Percentiles rank a stretch among this genome's conserved stretches.
Conservation (phyloP, 2,888 invertebrate genomes). For the Heliothis peltigera region DNA sequence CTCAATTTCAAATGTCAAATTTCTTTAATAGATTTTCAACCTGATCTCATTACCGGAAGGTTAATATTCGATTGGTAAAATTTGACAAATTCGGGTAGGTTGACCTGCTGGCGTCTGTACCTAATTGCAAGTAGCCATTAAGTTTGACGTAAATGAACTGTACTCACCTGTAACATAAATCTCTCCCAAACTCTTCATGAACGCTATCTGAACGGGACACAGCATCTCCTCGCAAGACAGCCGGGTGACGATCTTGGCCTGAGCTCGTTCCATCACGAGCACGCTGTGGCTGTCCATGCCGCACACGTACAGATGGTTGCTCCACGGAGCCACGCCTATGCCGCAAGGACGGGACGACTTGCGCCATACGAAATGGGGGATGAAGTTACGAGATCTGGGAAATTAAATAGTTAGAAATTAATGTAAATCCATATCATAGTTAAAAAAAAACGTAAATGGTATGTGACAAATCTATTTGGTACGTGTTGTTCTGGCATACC, state of each 20-base stretch:
- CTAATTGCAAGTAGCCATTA: too few species aligned
- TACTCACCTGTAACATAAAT: constrained; percentile 90
- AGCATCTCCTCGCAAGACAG: constrained; percentile 90
- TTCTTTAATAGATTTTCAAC: too few species aligned
- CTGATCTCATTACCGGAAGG: too few species aligned
- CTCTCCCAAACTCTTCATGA: constrained; percentile 88
- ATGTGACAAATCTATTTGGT: too few species aligned
- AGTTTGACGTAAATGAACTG: background rate
- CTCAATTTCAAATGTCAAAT: too few species aligned
- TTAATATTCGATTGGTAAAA: too few species aligned
- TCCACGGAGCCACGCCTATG: constrained; percentile 91
- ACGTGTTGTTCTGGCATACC: too few species aligned
- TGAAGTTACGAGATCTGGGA: constrained; percentile 85
- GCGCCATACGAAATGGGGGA: constrained; percentile 89
- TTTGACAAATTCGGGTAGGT: too few species aligned
- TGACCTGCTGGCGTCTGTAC: too few species aligned
- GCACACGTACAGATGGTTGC: constrained; percentile 90
- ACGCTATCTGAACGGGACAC: constrained; percentile 91
- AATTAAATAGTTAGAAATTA: too few species aligned
- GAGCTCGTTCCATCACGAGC: constrained; percentile 84
- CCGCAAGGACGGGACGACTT: constrained; percentile 92
- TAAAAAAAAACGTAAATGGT: too few species aligned
- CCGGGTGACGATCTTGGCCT: constrained; percentile 87
- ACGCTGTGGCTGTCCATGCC: constrained; percentile 92
- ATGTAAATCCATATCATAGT: too few species aligned